These are phyloP conservation scores for Callaeas wilsoni DNA, from an alignment of 2,113 vertebrate genomes.

Conservation along the genomic window DNA sequence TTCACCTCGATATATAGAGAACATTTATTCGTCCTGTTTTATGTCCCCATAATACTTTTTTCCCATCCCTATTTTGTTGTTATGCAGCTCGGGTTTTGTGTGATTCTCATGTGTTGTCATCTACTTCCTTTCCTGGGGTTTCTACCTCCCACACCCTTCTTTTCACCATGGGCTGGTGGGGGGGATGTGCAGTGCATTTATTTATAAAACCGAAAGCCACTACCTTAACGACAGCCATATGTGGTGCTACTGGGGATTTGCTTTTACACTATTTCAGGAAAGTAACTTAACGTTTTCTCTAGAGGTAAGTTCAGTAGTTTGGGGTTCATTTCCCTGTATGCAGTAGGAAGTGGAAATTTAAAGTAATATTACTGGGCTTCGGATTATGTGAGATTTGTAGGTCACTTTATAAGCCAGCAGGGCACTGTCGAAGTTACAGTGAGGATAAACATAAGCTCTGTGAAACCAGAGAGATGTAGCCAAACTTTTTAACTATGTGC, in stretches of 20 bases:
- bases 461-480: background rate
- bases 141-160: background rate
- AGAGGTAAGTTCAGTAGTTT: background rate
- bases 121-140: background rate
- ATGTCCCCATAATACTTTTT: background rate
- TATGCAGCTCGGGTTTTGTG: background rate
- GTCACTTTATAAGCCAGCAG: background rate
- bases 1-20: fast-evolving
- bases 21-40: background rate
- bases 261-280: background rate
- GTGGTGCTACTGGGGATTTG: background rate
- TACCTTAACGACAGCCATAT: background rate
- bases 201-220: background rate
- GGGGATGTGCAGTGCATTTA: background rate
- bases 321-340: background rate
- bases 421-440: background rate
- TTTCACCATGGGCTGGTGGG: background rate
- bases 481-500: background rate
- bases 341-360: background rate
- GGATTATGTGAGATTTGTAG: background rate
- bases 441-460: background rate
- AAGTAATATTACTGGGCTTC: background rate
- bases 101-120: background rate
- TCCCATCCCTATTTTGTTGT: background rate
- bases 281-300: background rate